Evolutionary conservation across 2,888 invertebrate genomes (phyloP), one percentile per base, ranked within the genome.

Genomic region (Brachypterus glaber): DNA sequence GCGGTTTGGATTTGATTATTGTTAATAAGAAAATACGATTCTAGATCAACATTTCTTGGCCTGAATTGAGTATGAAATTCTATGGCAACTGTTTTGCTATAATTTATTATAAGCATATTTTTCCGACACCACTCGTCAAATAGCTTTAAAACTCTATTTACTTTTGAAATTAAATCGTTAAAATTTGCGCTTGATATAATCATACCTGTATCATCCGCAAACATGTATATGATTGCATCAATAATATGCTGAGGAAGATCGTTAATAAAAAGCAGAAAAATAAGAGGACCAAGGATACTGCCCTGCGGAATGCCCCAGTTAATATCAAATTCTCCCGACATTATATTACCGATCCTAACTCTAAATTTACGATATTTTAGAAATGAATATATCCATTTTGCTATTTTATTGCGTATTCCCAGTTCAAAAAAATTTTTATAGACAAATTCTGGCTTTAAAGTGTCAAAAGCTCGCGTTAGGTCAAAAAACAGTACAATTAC

Each of bases 91-190:
- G 21, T 21, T 21, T 21, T 21, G 21, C 21, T 21, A 21, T 21
- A 21, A 21, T 21, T 21, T 21, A 21, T 21, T 7, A 21, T 21
- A 7, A 21, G 21, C 21, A 21, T 21, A 13, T 31, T 31, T 31
- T 31, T 31, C 7, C 17, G 31, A 16, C 31, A 31, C 31, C 31
- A 31, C n/a, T 31, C 31, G 15, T 2, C 17, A 16, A 31, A n/a
- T 16, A 11, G 14, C 17, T 16, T 14, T 15, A 31, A n/a, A 16
- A 13, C 31, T 9, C 2, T 31, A 15, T 31, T 21, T 21, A 21
- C 21, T 21, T 21, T 21, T 5, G 5, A 9, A 9, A 21, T 21
- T 13, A 14, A 31, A 9, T 21, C 9, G 5, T 21, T 9, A 21
- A 21, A 21, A 21, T 21, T 21, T 21, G 21, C 9, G 21, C 21